phyloP scores from a whole-genome alignment of 1,140 invertebrate genomes.

The Paramacrobiotus metropolitanus region DNA sequence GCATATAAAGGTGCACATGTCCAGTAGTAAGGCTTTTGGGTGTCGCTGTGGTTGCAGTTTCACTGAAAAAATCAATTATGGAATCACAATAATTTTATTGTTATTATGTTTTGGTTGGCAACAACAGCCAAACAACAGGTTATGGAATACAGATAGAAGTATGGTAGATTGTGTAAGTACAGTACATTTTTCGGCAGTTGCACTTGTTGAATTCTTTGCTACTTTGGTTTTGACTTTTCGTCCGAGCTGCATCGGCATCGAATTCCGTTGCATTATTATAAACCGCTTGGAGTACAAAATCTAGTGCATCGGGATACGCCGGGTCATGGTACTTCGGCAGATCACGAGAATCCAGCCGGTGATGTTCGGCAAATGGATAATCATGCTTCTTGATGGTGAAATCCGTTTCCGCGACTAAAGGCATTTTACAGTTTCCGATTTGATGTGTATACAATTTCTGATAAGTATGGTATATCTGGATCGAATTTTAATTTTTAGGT shows the following conservation, averaged over 20 bases:
- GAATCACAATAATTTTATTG: background rate
- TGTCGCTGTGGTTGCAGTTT: background rate
- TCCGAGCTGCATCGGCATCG: background rate
- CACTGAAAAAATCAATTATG: background rate
- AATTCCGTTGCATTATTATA: background rate
- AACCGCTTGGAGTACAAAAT: background rate
- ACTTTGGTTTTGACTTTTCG: background rate
- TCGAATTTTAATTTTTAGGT: too few relatives aligned
- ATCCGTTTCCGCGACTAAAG: too few relatives aligned
- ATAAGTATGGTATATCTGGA: too few relatives aligned
- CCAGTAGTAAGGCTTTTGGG: background rate
- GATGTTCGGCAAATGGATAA: too few relatives aligned
- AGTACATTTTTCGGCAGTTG: too few relatives aligned
- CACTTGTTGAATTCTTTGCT: background rate
- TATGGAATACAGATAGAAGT: background rate
- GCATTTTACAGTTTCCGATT: too few relatives aligned
- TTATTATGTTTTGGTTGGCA: background rate
- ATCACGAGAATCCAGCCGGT: too few relatives aligned
- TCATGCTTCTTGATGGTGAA: too few relatives aligned
- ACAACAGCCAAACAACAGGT: background rate
- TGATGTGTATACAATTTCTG: too few relatives aligned
- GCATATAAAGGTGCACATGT: too few relatives aligned
- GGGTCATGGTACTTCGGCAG: background rate
- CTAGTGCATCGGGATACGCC: background rate
- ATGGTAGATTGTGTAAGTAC: too few relatives aligned